phyloP scores from a whole-genome alignment of 2,113 vertebrate genomes.

The Scalopus aquaticus region DNA sequence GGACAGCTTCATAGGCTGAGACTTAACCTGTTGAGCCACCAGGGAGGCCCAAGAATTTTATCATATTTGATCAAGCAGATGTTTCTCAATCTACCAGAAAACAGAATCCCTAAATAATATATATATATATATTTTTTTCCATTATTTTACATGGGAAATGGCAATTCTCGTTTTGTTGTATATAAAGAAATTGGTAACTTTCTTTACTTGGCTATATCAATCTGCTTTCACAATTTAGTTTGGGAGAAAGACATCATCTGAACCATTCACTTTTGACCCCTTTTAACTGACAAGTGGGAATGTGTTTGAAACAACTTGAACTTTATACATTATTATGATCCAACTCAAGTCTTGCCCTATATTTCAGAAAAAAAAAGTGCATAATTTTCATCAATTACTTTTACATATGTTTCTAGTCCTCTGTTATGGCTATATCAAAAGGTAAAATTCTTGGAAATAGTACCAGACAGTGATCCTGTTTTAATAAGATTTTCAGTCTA shows the following conservation, averaged over 20 bases:
- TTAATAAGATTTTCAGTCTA: conserved; percentile 70
- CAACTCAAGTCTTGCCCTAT: neutral
- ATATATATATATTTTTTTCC: neutral
- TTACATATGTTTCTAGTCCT: conserved; percentile 54
- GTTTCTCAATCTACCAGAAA: neutral
- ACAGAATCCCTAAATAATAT: too few relatives aligned
- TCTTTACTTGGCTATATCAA: neutral
- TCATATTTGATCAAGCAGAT: neutral
- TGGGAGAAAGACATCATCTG: neutral
- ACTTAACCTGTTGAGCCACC: too few relatives aligned
- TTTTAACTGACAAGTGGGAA: neutral
- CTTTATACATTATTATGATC: conserved; percentile 6
- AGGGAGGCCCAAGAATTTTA: neutral
- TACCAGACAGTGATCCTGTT: conserved; percentile 35
- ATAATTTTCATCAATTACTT: conserved; percentile 63
- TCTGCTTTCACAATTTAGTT: neutral
- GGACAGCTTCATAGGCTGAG: too few relatives aligned
- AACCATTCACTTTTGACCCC: conserved; percentile 7
- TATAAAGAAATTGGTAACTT: neutral
- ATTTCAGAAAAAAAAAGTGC: conserved; percentile 21
- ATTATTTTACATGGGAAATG: neutral
- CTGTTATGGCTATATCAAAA: conserved; percentile 47
- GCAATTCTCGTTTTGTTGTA: neutral
- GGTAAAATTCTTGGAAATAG: conserved; percentile 7
- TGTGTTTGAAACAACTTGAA: conserved; percentile 43